Percentiles rank a stretch among this genome's conserved stretches.
Conservation (phyloP, 2,113 vertebrate species). For the Gavia stellata region DNA sequence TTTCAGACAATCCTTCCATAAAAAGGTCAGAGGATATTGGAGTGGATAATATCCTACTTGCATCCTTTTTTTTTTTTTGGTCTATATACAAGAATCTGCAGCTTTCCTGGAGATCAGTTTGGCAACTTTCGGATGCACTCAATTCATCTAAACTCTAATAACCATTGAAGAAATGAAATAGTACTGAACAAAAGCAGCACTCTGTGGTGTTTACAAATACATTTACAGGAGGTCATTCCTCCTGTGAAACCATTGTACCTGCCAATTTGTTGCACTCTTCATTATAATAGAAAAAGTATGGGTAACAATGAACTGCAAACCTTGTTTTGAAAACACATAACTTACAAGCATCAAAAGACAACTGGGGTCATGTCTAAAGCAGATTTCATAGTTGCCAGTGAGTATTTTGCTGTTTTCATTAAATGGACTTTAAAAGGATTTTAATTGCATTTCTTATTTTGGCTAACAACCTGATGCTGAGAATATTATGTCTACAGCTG, state of each 20-base stretch:
- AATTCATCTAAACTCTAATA: background rate
- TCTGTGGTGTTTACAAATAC: background rate
- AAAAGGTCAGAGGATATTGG: background rate
- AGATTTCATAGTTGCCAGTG: background rate
- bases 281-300: constrained; percentile 15
- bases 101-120: background rate
- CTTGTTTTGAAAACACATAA: constrained; percentile 6
- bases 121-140: background rate
- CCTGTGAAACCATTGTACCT: background rate
- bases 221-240: background rate
- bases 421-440: background rate
- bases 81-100: background rate
- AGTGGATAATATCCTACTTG: background rate
- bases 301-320: background rate
- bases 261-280: constrained; percentile 16
- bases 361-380: background rate
- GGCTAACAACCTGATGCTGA: background rate
- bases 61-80: fast-evolving
- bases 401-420: background rate
- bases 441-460: constrained; percentile 15
- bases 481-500: background rate
- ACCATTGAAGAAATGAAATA: background rate
- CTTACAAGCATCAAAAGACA: background rate
- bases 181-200: background rate
- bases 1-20: background rate